Evolutionary conservation across 2,888 invertebrate species (phyloP), one percentile per base, ranked within the genome.

Genomic region (Meta bourneti): DNA sequence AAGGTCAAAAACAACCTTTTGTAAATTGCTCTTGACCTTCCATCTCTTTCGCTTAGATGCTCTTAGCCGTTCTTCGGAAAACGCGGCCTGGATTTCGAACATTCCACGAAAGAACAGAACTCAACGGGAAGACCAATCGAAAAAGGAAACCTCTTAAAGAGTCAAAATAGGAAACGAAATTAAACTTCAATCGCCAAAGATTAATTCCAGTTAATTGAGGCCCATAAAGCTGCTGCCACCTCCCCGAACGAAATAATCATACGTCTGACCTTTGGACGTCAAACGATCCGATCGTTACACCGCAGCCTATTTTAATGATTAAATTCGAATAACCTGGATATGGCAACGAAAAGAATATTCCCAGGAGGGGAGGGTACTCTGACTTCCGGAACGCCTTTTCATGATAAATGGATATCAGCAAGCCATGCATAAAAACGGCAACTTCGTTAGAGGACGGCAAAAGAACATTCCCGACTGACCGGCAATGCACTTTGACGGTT

Each of bases 341-440:
- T 74, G 49, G 83, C 51, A 82, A 82, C 82, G 49, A 71, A 71
- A 71, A 71, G 20, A 16, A 54, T n/a, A n/a, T 11, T 74, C 74
- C 54, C 83, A 84, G 52, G 51, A 69, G 34, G 61, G 61, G 61
- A 34, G 34, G 34, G 16, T 20, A 72, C 11, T n/a, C 77, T 13
- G 49, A 78, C 80, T 88, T 88, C 88, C 88, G 88, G 88, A 79
- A 87, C 54, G 71, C 71, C 20, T 34, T 19, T 52, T 9, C 74
- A 72, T 61, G 80, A 86, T 80, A 61, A 81, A 88, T 88, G 88
- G 72, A 80, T 74, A 13, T 74, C 34, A 61, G 54, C 74, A 80
- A 88, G 49, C 74, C 54, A 88, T 74, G 88, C 88, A 88, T 88
- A 61, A 71, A 87, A 87, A 81, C 51, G 72, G 61, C 52, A 48